phyloP scores from a whole-genome alignment of 2,888 invertebrate genomes.

The Himalopsyche anomala region DNA sequence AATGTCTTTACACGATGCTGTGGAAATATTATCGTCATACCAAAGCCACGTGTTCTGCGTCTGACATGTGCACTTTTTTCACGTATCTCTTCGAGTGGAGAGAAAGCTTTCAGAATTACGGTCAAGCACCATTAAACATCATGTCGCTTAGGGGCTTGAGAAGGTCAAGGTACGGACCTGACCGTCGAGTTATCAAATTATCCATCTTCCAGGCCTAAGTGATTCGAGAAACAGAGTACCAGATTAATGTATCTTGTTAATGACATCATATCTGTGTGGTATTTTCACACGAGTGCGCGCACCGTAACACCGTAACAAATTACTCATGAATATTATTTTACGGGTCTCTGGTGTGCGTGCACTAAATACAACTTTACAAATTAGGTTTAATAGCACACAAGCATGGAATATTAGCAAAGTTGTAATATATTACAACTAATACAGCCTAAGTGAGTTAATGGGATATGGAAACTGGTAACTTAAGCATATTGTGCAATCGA shows the following conservation, averaged over 20 bases:
- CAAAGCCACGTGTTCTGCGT: background rate
- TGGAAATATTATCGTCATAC: background rate
- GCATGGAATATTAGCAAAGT: constrained; percentile 16
- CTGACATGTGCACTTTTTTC: constrained; percentile 12
- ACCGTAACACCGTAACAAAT: constrained; percentile 6
- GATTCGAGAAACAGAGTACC: constrained; percentile 9
- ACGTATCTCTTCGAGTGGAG: constrained; percentile 8
- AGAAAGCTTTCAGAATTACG: constrained; percentile 34
- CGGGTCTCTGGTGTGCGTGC: constrained; percentile 18
- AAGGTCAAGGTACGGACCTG: constrained; percentile 24
- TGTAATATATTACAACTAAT: constrained; percentile 23
- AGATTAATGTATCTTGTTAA: constrained; percentile 16
- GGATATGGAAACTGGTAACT: no score
- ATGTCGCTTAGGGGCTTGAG: constrained; percentile 9
- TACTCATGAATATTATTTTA: constrained; percentile 45
- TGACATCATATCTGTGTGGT: constrained; percentile 16
- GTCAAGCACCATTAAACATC: constrained; percentile 25
- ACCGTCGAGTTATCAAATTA: constrained; percentile 26
- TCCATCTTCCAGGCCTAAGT: constrained; percentile 23
- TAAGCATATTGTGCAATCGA: no score
- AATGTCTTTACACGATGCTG: background rate
- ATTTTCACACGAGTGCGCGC: background rate
- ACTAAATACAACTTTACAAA: constrained; percentile 40
- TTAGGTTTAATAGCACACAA: constrained; percentile 33
- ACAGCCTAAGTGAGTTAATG: background rate